Conservation (phyloP, 2,888 invertebrate species). For the Acanthococcus lagerstroemiae region DNA sequence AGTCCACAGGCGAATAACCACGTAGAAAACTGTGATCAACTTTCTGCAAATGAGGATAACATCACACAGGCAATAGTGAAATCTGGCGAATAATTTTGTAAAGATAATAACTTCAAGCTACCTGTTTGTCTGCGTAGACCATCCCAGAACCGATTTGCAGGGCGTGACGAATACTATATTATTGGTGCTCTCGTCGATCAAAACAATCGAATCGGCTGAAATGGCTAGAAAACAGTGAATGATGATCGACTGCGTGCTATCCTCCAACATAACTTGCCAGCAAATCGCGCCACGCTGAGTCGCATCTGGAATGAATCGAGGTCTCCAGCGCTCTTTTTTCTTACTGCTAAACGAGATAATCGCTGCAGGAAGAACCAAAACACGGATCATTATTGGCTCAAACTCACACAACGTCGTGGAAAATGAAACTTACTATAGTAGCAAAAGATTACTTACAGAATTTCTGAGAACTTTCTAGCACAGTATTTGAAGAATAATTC, state of each 20-base stretch:
- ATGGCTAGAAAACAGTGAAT: constrained; percentile 76
- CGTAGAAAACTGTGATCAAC: too few species aligned
- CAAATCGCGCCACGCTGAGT: constrained; percentile 66
- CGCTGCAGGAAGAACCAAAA: constrained; percentile 46
- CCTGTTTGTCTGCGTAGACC: constrained; percentile 54
- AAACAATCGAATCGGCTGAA: constrained; percentile 74
- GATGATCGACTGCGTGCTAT: constrained; percentile 53
- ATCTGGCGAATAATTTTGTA: too few species aligned
- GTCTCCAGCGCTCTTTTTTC: constrained; percentile 66
- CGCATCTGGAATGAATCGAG: constrained; percentile 62
- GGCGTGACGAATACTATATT: constrained; percentile 80
- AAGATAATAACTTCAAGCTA: too few species aligned
- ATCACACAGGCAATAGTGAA: too few species aligned
- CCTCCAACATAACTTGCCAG: constrained; percentile 68
- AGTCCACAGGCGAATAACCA: too few species aligned
- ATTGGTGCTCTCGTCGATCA: constrained; percentile 71
- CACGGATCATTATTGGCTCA: neutral
- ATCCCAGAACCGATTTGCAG: constrained; percentile 66
- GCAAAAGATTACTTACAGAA: constrained; percentile 56
- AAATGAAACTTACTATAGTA: too few species aligned
- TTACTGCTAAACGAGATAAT: constrained; percentile 63
- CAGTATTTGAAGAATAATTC: constrained; percentile 69
- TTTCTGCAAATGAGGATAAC: too few species aligned
- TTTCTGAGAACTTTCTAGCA: constrained; percentile 74
- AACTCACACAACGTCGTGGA: too few species aligned